phyloP scores from a whole-genome alignment of 2,113 vertebrate genomes.

The Heptranchias perlo region DNA sequence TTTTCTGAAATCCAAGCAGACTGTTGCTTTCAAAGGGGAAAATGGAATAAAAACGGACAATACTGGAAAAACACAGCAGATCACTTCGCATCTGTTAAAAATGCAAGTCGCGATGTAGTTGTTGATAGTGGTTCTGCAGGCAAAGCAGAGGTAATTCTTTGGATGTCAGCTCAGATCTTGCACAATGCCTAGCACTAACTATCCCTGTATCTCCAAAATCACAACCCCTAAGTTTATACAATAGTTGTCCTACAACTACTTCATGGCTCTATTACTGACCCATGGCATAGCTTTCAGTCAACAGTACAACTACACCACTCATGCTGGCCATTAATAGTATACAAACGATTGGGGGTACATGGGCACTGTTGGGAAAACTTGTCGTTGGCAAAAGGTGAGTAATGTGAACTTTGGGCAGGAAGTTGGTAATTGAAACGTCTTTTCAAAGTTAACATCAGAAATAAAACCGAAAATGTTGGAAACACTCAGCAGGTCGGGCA shows the following conservation, averaged over 20 bases:
- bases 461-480: too few relatives aligned
- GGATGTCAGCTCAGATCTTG: too few relatives aligned
- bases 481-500: not conserved
- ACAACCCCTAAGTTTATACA: too few relatives aligned
- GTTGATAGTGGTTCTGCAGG: not conserved
- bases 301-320: not conserved
- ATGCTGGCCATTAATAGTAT: not conserved
- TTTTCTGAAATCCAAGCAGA: not conserved
- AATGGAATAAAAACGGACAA: not conserved
- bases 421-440: too few relatives aligned
- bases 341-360: not conserved
- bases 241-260: too few relatives aligned
- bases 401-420: not conserved
- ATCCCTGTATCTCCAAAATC: too few relatives aligned
- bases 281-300: not conserved
- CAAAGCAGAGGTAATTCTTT: not conserved
- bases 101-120: not conserved
- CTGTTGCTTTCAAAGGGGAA: too few relatives aligned
- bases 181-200: not conserved
- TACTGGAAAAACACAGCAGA: not conserved
- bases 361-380: not conserved
- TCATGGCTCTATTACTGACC: not conserved
- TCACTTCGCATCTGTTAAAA: not conserved
- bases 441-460: too few relatives aligned
- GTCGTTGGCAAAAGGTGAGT: not conserved